phyloP scores from a whole-genome alignment of 2,113 vertebrate genomes.

The Cygnus buccinator region DNA sequence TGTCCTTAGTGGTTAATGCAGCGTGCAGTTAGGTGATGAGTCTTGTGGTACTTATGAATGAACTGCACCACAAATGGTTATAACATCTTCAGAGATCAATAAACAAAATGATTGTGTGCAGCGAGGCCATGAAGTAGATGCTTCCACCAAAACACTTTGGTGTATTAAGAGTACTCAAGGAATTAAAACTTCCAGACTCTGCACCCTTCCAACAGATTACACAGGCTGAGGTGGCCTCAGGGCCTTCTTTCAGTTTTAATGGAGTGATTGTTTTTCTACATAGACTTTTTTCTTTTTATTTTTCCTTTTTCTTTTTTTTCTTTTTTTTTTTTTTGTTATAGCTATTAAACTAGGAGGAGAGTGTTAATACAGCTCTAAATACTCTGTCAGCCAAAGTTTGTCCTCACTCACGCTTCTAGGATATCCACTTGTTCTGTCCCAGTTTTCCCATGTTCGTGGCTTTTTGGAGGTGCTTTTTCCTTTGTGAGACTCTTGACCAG shows the following conservation, averaged over 20 bases:
- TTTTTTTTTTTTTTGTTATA: not conserved
- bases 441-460: not conserved
- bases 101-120: not conserved
- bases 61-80: not conserved
- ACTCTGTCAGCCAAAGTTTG: conserved; percentile 38
- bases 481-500: conserved; percentile 17
- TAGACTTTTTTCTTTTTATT: not conserved
- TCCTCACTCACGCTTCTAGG: conserved; percentile 13
- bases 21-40: not conserved
- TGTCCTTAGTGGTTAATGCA: not conserved
- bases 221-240: conserved; percentile 25
- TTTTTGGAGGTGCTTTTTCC: conserved; percentile 15
- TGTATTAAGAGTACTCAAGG: not conserved
- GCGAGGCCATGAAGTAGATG: not conserved
- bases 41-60: not conserved
- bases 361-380: not conserved
- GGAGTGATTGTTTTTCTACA: conserved; percentile 5
- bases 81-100: not conserved
- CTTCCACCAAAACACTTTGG: not conserved
- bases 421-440: conserved; percentile 10
- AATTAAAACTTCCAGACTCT: not conserved
- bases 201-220: not conserved
- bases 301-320: not conserved
- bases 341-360: conserved; percentile 5
- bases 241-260: conserved; percentile 4